phyloP scores from a whole-genome alignment of 1,140 invertebrate species.

The Micrasema minimum region DNA sequence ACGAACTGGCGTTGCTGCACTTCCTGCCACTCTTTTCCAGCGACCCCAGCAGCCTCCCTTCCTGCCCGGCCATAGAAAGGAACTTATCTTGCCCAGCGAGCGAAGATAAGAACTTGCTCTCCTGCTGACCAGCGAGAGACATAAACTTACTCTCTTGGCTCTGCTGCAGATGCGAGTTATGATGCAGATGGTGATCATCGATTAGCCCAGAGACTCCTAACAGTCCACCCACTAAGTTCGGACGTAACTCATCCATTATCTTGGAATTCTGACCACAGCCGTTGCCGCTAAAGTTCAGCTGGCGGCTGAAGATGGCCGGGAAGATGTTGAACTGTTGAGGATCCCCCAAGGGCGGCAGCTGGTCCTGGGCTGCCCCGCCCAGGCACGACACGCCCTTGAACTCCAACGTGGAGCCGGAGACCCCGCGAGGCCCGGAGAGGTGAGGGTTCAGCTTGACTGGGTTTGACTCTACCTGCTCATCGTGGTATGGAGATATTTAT shows the following conservation, averaged over 20 bases:
- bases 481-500: background rate
- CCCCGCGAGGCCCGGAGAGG: constrained; percentile 32
- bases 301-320: constrained; percentile 86
- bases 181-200: constrained; percentile 79
- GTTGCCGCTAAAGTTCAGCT: constrained; percentile 81
- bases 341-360: constrained; percentile 68
- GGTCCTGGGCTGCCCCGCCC: constrained; percentile 61
- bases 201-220: constrained; percentile 80
- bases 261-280: constrained; percentile 75
- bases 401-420: constrained; percentile 66
- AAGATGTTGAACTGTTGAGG: constrained; percentile 89
- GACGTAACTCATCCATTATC: constrained; percentile 85
- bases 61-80: constrained; percentile 59
- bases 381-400: constrained; percentile 66
- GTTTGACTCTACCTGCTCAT: constrained; percentile 13
- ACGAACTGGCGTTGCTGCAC: constrained; percentile 79
- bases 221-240: constrained; percentile 80
- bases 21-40: constrained; percentile 71
- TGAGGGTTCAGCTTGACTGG: constrained; percentile 48
- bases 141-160: constrained; percentile 62
- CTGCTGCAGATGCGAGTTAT: constrained; percentile 59
- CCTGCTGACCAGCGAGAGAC: constrained; percentile 60
- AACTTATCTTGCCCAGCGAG: constrained; percentile 60
- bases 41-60: constrained; percentile 59
- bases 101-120: constrained; percentile 67